A percentile compares a stretch with the other conserved stretches of the same genome.
Evolutionary conservation across 1,140 invertebrate species (phyloP).

Genomic region (Latrodectus geometricus): DNA sequence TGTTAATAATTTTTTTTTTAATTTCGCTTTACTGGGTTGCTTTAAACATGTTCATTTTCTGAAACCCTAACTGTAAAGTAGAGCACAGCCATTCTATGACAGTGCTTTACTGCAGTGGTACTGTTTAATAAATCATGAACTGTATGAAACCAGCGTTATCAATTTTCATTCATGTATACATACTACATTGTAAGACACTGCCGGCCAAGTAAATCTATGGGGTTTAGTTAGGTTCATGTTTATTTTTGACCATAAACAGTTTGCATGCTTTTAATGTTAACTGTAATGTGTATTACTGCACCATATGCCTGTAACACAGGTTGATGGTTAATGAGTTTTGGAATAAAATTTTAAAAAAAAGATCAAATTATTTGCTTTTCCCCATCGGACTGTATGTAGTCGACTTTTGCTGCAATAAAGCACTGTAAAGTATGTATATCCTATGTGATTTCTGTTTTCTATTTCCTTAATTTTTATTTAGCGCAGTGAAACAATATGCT

Average conservation of each 20-base stretch:
- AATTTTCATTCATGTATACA: slow-evolving; percentile 60
- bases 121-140: slow-evolving; percentile 48
- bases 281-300: slow-evolving; percentile 35
- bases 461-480: not conserved
- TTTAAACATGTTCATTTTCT: slow-evolving; percentile 51
- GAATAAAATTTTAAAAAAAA: slow-evolving; percentile 3
- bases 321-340: slow-evolving; percentile 30
- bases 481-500: no score
- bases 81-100: slow-evolving; percentile 56
- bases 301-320: slow-evolving; percentile 34
- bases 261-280: slow-evolving; percentile 58
- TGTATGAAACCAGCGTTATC: slow-evolving; percentile 48
- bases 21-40: slow-evolving; percentile 28
- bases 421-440: slow-evolving; percentile 62
- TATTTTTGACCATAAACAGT: slow-evolving; percentile 53
- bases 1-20: slow-evolving; percentile 12
- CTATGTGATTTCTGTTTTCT: slow-evolving; percentile 16
- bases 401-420: slow-evolving; percentile 64
- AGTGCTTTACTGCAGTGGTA: slow-evolving; percentile 61
- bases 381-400: slow-evolving; percentile 62
- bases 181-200: slow-evolving; percentile 61
- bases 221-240: slow-evolving; percentile 60
- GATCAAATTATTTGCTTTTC: slow-evolving; percentile 58
- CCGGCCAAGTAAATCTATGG: slow-evolving; percentile 59
- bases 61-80: slow-evolving; percentile 35